These are phyloP conservation scores for Tragelaphus buxtoni DNA, from an alignment of 2,113 vertebrate genomes.

Conservation along the genomic window DNA sequence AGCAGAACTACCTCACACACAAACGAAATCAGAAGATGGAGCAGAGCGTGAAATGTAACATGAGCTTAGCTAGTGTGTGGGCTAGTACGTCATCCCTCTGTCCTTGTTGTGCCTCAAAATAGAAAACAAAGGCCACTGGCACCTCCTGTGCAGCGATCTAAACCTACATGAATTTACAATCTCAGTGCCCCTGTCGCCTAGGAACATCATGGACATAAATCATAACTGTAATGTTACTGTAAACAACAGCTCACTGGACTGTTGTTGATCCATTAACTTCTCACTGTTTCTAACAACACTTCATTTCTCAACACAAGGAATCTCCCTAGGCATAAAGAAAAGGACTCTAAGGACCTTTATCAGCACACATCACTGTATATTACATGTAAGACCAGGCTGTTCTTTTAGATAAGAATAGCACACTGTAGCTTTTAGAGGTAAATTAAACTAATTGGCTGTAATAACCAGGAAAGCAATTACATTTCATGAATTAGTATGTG, in stretches of 20 bases:
- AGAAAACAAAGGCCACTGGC: slow-evolving; percentile 65
- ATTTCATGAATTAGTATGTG: not conserved
- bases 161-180: slow-evolving; percentile 60
- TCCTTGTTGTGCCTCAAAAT: slow-evolving; percentile 73
- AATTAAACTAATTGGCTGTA: not conserved
- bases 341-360: not conserved
- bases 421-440: not conserved
- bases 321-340: not conserved
- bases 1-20: slow-evolving; percentile 42
- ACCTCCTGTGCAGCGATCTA: slow-evolving; percentile 57
- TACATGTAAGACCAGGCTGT: not conserved
- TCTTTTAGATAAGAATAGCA: not conserved
- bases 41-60: slow-evolving; percentile 37
- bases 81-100: slow-evolving; percentile 49
- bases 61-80: slow-evolving; percentile 55
- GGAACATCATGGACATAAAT: slow-evolving; percentile 25
- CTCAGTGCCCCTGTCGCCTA: not conserved
- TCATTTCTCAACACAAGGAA: not conserved
- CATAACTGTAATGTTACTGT: slow-evolving; percentile 36
- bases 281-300: slow-evolving; percentile 40
- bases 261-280: slow-evolving; percentile 13
- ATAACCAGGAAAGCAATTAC: not conserved
- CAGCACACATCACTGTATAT: not conserved
- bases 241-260: slow-evolving; percentile 40
- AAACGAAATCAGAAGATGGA: slow-evolving; percentile 72